Evolutionary conservation across 2,113 vertebrate genomes (phyloP).

Genomic region (Ptychochromis oligacanthus): DNA sequence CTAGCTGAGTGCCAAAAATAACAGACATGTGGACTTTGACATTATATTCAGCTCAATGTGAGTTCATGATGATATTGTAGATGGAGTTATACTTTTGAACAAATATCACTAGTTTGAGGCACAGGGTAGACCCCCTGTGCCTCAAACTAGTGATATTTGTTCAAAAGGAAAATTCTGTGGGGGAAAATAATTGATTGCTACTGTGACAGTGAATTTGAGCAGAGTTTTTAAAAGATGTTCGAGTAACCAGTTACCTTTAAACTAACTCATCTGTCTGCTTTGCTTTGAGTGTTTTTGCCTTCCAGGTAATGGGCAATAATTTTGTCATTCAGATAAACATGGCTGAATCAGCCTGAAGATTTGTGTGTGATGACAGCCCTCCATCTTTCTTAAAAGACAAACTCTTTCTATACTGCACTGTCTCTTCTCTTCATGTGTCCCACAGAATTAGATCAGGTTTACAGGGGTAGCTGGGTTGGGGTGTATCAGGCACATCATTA

Average conservation of each 20-base stretch:
- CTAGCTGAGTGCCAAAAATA: neutral
- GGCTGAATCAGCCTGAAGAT: neutral
- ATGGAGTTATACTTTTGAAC: neutral
- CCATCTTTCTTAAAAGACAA: rapidly evolving
- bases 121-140: too few species aligned
- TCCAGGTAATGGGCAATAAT: neutral
- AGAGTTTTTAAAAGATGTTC: neutral
- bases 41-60: too few species aligned
- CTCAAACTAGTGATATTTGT: neutral
- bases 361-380: neutral
- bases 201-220: neutral
- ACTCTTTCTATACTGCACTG: neutral
- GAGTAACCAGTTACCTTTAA: neutral
- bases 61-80: too few species aligned
- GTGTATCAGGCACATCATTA: neutral
- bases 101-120: neutral
- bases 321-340: neutral
- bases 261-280: neutral
- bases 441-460: neutral
- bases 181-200: rapidly evolving
- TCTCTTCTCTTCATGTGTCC: neutral
- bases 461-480: neutral
- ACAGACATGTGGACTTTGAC: too few species aligned
- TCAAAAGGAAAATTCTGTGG: rapidly evolving
- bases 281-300: neutral